phyloP scores from a whole-genome alignment of 2,113 vertebrate genomes.

The Raja brachyura region DNA sequence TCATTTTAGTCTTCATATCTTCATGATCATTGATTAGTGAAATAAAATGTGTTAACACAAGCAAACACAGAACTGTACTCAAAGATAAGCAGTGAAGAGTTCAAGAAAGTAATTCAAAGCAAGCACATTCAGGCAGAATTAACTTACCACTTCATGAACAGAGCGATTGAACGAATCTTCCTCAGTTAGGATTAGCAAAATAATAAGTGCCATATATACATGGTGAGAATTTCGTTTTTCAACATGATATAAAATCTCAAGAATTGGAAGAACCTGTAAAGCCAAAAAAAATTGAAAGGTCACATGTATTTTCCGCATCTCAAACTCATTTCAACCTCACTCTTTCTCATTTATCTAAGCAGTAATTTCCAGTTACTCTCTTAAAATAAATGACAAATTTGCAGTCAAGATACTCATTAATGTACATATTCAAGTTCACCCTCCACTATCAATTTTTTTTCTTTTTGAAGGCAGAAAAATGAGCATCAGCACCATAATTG shows the following conservation, averaged over 20 bases:
- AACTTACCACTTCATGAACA: slow-evolving; percentile 92
- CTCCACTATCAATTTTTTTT: not conserved
- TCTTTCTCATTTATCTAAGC: not conserved
- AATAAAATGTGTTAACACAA: not conserved
- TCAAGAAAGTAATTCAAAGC: not conserved
- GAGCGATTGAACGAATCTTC: slow-evolving; percentile 94
- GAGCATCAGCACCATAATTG: not conserved
- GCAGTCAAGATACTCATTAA: not conserved
- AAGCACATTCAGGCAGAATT: not conserved
- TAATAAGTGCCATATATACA: slow-evolving; percentile 97
- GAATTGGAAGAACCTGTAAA: slow-evolving; percentile 83
- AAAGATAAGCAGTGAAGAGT: not conserved
- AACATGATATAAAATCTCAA: slow-evolving; percentile 92
- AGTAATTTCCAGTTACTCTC: not conserved
- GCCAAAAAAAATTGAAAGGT: slow-evolving; percentile 18
- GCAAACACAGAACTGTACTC: not conserved
- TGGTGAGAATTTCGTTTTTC: slow-evolving; percentile 96
- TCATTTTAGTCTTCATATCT: not conserved
- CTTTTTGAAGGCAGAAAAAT: not conserved
- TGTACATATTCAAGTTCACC: not conserved
- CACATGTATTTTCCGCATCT: too few species aligned
- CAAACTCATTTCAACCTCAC: not conserved
- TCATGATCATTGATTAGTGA: not conserved
- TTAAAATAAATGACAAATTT: not conserved
- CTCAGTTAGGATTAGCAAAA: slow-evolving; percentile 92